phyloP scores from a whole-genome alignment of 2,888 invertebrate species.

The Caenorhabditis japonica region DNA sequence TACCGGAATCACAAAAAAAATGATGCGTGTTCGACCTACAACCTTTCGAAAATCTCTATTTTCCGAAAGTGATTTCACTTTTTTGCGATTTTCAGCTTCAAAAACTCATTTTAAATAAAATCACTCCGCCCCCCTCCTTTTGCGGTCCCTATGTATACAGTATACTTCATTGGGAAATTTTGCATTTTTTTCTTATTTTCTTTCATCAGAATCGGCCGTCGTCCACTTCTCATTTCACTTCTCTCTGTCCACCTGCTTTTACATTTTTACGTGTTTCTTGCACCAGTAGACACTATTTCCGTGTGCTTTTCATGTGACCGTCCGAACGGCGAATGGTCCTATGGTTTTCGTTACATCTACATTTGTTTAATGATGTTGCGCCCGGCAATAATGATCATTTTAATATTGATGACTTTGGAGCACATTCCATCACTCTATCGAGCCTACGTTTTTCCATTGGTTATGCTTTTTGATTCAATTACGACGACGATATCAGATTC shows the following conservation, averaged over 20 bases:
- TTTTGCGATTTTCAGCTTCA: no score
- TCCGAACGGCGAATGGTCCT: conserved; percentile 2
- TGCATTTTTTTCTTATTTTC: no score
- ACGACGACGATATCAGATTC: not conserved
- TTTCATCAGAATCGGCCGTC: conserved; percentile 17
- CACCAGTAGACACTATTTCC: conserved; percentile 8
- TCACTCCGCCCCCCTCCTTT: no score
- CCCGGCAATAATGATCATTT: not conserved
- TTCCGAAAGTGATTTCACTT: no score
- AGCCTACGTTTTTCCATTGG: conserved; percentile 15
- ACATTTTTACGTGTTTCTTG: not conserved
- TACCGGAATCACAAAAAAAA: no score
- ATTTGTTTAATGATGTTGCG: not conserved
- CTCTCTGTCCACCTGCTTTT: not conserved
- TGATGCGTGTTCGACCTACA: no score
- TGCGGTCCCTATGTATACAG: no score
- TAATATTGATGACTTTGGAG: conserved; percentile 13
- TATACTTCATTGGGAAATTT: no score
- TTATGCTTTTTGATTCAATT: conserved; percentile 10
- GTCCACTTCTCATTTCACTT: conserved; percentile 5
- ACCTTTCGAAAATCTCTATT: no score
- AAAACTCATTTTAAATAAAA: no score
- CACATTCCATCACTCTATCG: conserved; percentile 36
- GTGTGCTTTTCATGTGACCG: conserved; percentile 2
- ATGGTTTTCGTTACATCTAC: not conserved